A percentile compares a stretch with the other conserved stretches of the same genome.
These are phyloP conservation scores for Ylistrum balloti DNA, from an alignment of 1,140 invertebrate genomes.

Conservation along the genomic window DNA sequence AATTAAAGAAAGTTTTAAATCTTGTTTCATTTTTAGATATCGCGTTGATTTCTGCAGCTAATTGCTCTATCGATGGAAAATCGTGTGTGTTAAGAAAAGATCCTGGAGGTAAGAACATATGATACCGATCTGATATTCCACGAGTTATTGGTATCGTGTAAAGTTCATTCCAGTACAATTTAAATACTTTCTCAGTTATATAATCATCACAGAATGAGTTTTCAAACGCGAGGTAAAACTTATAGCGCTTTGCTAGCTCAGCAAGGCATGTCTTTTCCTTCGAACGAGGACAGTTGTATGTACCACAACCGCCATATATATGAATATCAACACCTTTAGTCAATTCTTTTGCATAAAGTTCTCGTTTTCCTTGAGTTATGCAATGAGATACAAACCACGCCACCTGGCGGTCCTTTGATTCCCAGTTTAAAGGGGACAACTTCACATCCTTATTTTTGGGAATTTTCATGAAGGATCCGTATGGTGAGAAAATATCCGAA, in stretches of 20 bases:
- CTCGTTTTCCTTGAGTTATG: neutral
- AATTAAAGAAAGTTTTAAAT: neutral
- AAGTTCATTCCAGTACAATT: conserved; percentile 26
- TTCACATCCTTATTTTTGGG: neutral
- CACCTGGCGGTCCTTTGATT: neutral
- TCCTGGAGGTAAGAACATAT: neutral
- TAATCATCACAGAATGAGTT: neutral
- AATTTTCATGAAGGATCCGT: neutral
- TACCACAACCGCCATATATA: neutral
- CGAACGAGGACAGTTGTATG: neutral
- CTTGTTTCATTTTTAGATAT: neutral
- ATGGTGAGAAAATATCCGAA: neutral
- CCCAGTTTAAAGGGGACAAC: neutral
- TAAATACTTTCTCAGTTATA: neutral
- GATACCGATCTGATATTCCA: neutral
- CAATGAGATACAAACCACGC: neutral
- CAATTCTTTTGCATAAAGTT: neutral
- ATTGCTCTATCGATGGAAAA: neutral
- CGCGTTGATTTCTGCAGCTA: neutral
- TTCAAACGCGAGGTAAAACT: neutral
- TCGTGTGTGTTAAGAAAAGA: neutral
- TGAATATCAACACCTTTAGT: neutral
- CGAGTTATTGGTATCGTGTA: neutral
- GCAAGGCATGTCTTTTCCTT: neutral
- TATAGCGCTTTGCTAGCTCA: neutral